Evolutionary conservation across 2,888 invertebrate genomes (phyloP).

Genomic region (Cotesia congregata): DNA sequence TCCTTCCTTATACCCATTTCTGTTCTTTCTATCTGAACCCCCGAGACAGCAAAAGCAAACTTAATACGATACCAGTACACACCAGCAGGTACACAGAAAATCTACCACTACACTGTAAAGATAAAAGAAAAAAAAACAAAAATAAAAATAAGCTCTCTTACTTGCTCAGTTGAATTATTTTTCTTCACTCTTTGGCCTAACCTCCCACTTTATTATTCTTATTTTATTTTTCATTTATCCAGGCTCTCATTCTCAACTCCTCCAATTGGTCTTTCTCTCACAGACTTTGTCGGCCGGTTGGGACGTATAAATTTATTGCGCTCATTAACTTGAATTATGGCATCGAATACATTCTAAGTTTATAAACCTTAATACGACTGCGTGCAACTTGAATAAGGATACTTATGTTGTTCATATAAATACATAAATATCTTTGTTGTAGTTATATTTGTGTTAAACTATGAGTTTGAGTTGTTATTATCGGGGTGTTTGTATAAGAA

Average conservation of each 20-base stretch:
- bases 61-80: conserved; percentile 10
- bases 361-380: conserved; percentile 60
- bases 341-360: conserved; percentile 58
- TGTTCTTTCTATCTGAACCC: conserved; percentile 18
- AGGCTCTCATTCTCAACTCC: conserved; percentile 40
- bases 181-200: conserved; percentile 36
- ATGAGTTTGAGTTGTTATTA: background rate
- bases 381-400: conserved; percentile 51
- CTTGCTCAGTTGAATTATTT: background rate
- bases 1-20: conserved; percentile 26
- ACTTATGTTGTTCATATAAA: conserved; percentile 27
- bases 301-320: conserved; percentile 62
- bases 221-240: conserved; percentile 30
- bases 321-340: conserved; percentile 62
- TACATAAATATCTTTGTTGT: conserved; percentile 3
- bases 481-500: background rate
- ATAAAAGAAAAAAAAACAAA: background rate
- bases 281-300: conserved; percentile 54
- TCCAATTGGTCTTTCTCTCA: conserved; percentile 48
- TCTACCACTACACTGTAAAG: background rate
- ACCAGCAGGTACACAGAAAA: background rate
- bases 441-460: too few species aligned
- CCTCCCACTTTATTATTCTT: conserved; percentile 22
- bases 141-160: background rate
- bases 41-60: background rate